Base-by-base conservation (phyloP, 2,113 vertebrate genomes). In the Hipposideros armiger region DNA sequence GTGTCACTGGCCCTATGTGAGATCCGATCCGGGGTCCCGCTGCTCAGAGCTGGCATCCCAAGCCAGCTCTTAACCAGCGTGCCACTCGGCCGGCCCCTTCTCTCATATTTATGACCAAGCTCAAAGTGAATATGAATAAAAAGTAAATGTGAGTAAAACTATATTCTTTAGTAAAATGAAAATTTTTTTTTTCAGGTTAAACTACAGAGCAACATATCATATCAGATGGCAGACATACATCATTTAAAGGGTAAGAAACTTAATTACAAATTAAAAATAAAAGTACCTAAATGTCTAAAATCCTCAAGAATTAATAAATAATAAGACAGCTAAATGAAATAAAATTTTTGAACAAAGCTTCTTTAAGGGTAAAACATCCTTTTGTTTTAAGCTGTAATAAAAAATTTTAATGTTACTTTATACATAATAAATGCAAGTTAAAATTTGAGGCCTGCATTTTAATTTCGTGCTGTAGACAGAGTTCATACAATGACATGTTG, bases 161-260 rank as follows among this genome's bases (percentile, higher is more conserved):
- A 36, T 24, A 80, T 96, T 95, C 62, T 93, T 73, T 95, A 95
- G 60, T 97, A 96, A 97, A 96, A 96, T 92, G 56, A 90, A 96
- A 95, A 87, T 87, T 96, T 91, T 86, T 98, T 96, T 96, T 98
- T 98, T 47, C 98, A 99, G 99, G 96, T 99, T 84, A 99, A 99
- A 98, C 97, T 99, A 80, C 99, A 99, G 98, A 99, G 93, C 98
- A 99, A 99, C 83, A 96, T 99, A 94, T 98, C 99, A 0, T 98
- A 99, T 62, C 99, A 99, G 93, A 99, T 99, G 98, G 99, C 99
- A 92, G 99, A 99, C 97, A 99, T 99, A 80, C 99, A 99, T 97
- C 99, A 99, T 88, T 98, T 99, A 66, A 99, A 99, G 97, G 99
- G 99, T 99, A 98, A 98, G 98, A 92, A 64, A 6, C 16, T 36